phyloP scores from a whole-genome alignment of 2,888 invertebrate species.

The Napeogenes sylphis region DNA sequence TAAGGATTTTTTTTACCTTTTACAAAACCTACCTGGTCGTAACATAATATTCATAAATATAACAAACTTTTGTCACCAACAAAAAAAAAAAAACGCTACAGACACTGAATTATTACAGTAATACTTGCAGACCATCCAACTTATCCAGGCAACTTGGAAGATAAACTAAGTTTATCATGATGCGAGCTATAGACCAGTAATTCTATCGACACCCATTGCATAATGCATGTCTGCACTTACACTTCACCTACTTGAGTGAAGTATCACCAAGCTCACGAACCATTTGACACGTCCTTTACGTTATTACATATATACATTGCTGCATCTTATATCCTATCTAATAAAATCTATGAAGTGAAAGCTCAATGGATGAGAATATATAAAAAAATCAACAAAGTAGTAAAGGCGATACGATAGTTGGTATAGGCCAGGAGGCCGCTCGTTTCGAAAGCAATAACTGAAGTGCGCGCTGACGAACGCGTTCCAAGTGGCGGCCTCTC shows the following conservation, averaged over 20 bases:
- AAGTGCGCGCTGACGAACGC: conserved; percentile 69
- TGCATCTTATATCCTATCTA: neutral
- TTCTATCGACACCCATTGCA: conserved; percentile 58
- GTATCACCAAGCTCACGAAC: conserved; percentile 40
- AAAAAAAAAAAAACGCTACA: neutral
- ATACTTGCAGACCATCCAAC: conserved; percentile 1
- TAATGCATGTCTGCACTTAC: conserved; percentile 66
- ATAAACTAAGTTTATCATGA: conserved; percentile 54
- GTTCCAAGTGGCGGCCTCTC: conserved; percentile 61
- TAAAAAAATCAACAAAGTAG: neutral
- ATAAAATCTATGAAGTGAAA: neutral
- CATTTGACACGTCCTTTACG: conserved; percentile 36
- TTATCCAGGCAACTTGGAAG: conserved; percentile 27
- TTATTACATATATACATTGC: conserved; percentile 31
- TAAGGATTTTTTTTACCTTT: too few relatives aligned
- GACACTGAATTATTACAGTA: too few relatives aligned
- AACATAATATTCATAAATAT: neutral
- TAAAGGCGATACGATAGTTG: conserved; percentile 12
- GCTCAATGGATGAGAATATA: conserved; percentile 25
- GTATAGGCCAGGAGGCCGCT: conserved; percentile 48
- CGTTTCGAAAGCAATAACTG: conserved; percentile 56
- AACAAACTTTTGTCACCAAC: neutral
- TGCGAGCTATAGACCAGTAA: conserved; percentile 44
- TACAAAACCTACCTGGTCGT: neutral
- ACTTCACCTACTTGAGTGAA: conserved; percentile 41